Conservation (phyloP, 2,797 vertebrate species). For the Semaprochilodus insignis region DNA sequence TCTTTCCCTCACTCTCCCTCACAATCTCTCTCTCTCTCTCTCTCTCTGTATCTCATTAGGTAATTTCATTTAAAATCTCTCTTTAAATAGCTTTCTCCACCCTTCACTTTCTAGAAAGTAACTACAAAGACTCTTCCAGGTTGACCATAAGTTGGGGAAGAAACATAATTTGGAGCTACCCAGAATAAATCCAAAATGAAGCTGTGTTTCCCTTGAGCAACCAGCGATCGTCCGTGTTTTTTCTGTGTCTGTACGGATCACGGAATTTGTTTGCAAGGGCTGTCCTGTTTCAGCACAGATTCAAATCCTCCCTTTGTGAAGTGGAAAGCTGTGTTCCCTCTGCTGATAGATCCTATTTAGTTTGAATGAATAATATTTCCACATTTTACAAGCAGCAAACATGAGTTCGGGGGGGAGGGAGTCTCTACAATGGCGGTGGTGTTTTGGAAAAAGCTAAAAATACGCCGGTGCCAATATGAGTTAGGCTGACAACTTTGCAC, state of each 20-base stretch:
- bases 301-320: constrained; percentile 13
- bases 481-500: constrained; percentile 41
- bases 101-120: constrained; percentile 8
- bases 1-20: background rate
- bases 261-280: background rate
- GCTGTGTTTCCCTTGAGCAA: background rate
- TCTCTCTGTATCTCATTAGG: constrained; percentile 10
- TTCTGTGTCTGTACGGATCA: background rate
- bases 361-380: constrained; percentile 51
- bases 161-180: background rate
- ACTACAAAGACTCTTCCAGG: background rate
- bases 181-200: background rate
- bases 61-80: background rate
- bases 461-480: constrained; percentile 33
- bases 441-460: constrained; percentile 48
- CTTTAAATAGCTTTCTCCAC: constrained; percentile 5
- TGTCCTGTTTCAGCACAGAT: constrained; percentile 2
- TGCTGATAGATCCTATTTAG: constrained; percentile 21
- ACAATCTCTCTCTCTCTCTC: background rate
- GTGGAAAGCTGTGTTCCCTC: constrained; percentile 22
- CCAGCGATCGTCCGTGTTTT: background rate
- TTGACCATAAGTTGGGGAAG: background rate
- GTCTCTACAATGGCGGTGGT: constrained; percentile 12
- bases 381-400: constrained; percentile 46
- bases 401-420: constrained; percentile 16